Evolutionary conservation across 2,113 vertebrate genomes (phyloP).

Genomic region (Serilophus lunatus): DNA sequence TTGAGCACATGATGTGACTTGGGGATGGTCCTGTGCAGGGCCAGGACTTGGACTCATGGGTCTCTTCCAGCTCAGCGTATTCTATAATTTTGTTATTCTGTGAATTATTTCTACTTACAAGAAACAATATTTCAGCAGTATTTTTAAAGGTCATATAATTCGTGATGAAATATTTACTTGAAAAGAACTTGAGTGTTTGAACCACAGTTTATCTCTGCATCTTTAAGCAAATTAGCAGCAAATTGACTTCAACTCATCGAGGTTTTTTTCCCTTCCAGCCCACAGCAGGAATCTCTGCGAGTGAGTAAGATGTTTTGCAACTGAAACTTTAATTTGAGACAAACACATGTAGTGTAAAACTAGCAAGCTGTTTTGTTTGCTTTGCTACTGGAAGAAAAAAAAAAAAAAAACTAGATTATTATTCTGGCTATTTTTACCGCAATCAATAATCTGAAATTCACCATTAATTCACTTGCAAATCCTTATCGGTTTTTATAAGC

Average conservation of each 20-base stretch:
- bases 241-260: neutral
- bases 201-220: neutral
- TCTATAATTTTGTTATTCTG: no score
- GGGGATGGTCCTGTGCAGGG: neutral
- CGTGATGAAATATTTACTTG: neutral
- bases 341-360: neutral
- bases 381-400: neutral
- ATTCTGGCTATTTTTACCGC: neutral
- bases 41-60: neutral
- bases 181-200: neutral
- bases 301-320: neutral
- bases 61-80: neutral
- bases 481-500: neutral
- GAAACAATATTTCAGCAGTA: neutral
- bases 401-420: neutral
- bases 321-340: neutral
- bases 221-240: neutral
- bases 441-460: neutral
- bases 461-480: neutral
- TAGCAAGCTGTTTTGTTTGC: neutral
- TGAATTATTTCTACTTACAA: neutral
- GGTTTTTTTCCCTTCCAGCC: neutral
- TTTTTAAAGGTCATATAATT: neutral
- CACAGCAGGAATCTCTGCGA: neutral
- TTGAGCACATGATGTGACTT: neutral